phyloP scores from a whole-genome alignment of 2,797 vertebrate genomes.

The Centroberyx gerrardi region DNA sequence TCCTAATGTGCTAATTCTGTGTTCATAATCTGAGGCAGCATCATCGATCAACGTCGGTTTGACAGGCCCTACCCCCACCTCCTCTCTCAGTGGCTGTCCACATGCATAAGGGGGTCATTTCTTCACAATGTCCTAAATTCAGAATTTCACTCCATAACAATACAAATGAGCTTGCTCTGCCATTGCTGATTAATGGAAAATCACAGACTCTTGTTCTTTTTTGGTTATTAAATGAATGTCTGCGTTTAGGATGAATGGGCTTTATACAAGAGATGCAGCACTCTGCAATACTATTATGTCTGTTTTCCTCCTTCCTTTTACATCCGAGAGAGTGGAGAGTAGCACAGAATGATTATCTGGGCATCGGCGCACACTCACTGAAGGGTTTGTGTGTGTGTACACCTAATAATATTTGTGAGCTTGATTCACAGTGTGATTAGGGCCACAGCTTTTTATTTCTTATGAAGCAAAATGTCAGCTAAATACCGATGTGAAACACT shows the following conservation, averaged over 20 bases:
- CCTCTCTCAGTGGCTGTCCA: slow-evolving; percentile 81
- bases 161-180: slow-evolving; percentile 93
- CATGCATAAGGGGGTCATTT: slow-evolving; percentile 92
- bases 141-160: slow-evolving; percentile 90
- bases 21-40: slow-evolving; percentile 89
- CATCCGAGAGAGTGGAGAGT: slow-evolving; percentile 30
- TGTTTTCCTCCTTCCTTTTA: slow-evolving; percentile 40
- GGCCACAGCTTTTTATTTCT: slow-evolving; percentile 1
- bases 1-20: slow-evolving; percentile 89
- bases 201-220: slow-evolving; percentile 57
- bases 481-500: background rate
- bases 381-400: slow-evolving; percentile 19
- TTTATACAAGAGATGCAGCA: slow-evolving; percentile 50
- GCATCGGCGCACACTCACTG: slow-evolving; percentile 18
- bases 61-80: slow-evolving; percentile 80
- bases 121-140: slow-evolving; percentile 93
- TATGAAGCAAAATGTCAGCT: slow-evolving; percentile 9
- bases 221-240: slow-evolving; percentile 70
- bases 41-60: slow-evolving; percentile 95
- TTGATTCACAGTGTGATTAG: slow-evolving; percentile 29
- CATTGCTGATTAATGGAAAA: slow-evolving; percentile 94
- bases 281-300: slow-evolving; percentile 43
- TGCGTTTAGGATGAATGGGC: slow-evolving; percentile 68
- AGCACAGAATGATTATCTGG: slow-evolving; percentile 31
- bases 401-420: slow-evolving; percentile 25